Evolutionary conservation across 2,113 vertebrate species (phyloP).

Genomic region (Chiloscyllium plagiosum): DNA sequence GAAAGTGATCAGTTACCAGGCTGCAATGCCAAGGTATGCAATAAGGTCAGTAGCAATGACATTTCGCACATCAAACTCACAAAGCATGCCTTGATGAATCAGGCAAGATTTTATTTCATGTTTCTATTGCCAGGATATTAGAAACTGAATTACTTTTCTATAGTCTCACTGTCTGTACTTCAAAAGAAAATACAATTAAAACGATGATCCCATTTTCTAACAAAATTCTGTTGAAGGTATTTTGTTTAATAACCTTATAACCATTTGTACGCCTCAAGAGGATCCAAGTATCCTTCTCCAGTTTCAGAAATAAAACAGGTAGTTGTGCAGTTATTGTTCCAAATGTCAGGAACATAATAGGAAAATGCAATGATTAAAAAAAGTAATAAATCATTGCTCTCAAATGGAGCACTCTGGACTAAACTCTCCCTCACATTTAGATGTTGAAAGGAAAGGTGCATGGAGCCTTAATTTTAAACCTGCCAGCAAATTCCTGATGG

Average conservation of each 20-base stretch:
- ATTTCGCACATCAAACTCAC: not conserved
- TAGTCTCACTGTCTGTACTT: not conserved
- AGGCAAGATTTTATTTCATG: slow-evolving; percentile 6
- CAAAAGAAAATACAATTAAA: not conserved
- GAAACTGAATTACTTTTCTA: not conserved
- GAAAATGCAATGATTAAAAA: not conserved
- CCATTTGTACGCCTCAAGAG: not conserved
- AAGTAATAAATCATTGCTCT: not conserved
- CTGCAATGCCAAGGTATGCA: not conserved
- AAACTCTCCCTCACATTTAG: not conserved
- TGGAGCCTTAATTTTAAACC: not conserved
- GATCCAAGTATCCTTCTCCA: not conserved
- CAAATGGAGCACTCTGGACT: not conserved
- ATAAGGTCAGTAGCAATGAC: slow-evolving; percentile 4
- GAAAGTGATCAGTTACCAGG: not conserved
- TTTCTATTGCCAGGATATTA: not conserved
- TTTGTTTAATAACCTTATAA: not conserved
- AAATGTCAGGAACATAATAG: not conserved
- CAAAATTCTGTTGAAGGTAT: not conserved
- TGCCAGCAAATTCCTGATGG: not conserved
- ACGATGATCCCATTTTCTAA: not conserved
- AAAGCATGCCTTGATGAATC: not conserved
- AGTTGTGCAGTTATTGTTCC: not conserved
- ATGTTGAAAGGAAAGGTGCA: not conserved
- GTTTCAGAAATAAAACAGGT: not conserved